Percentiles rank a stretch among this genome's conserved stretches.
Conservation (phyloP, 2,113 vertebrate species). For the Numida meleagris region DNA sequence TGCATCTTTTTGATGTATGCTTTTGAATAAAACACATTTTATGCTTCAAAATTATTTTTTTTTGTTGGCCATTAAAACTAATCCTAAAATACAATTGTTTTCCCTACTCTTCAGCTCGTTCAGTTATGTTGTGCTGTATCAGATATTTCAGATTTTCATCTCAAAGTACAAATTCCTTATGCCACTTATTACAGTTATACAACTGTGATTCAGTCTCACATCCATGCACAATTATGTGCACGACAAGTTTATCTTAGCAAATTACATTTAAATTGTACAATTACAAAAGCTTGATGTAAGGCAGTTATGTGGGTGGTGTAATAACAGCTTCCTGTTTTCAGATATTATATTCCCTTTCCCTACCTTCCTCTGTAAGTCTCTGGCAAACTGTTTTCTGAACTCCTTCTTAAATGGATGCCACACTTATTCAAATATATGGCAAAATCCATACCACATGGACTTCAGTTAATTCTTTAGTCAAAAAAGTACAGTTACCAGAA, state of each 20-base stretch:
- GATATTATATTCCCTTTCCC: background rate
- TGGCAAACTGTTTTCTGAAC: background rate
- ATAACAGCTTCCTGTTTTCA: background rate
- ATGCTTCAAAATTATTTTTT: background rate
- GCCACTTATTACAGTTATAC: background rate
- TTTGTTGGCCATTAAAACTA: slow-evolving; percentile 24
- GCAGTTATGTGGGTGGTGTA: background rate
- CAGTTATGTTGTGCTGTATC: background rate
- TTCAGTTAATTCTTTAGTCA: background rate
- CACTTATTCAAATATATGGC: background rate
- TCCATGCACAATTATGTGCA: background rate
- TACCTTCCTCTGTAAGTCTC: background rate
- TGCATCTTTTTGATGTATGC: background rate
- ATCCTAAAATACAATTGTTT: background rate
- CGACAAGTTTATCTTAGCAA: background rate
- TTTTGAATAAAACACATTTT: background rate
- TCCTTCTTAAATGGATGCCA: background rate
- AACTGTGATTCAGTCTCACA: background rate
- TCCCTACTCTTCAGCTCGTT: background rate
- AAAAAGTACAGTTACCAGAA: background rate
- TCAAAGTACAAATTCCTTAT: background rate
- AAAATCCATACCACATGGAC: background rate
- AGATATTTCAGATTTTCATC: background rate
- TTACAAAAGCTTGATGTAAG: background rate
- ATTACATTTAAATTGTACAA: background rate